A percentile compares a stretch with the other conserved stretches of the same genome.
Conservation (phyloP, 2,113 vertebrate species). For the Centropus bengalensis region DNA sequence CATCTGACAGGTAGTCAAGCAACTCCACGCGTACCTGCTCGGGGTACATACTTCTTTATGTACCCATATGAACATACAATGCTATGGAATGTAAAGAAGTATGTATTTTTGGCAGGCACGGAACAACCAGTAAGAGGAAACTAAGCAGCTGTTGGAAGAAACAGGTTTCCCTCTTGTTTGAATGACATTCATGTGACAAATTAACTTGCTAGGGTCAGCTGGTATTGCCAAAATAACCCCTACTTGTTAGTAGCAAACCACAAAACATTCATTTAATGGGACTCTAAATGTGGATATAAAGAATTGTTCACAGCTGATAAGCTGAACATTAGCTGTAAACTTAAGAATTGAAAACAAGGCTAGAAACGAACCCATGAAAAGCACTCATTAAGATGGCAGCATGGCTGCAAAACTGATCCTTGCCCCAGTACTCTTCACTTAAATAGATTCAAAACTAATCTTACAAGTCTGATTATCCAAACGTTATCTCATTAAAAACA, state of each 20-base stretch:
- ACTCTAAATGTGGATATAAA: neutral
- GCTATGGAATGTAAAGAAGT: slow-evolving; percentile 99
- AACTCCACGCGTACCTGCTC: slow-evolving; percentile 82
- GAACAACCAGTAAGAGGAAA: slow-evolving; percentile 75
- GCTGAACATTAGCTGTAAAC: neutral
- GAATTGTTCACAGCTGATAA: slow-evolving; percentile 1
- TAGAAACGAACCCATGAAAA: neutral
- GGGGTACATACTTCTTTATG: slow-evolving; percentile 99
- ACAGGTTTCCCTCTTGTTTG: slow-evolving; percentile 54
- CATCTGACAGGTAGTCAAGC: slow-evolving; percentile 37
- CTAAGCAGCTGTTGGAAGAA: slow-evolving; percentile 67
- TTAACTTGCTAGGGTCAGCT: slow-evolving; percentile 52
- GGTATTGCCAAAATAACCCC: slow-evolving; percentile 51
- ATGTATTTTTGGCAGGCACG: slow-evolving; percentile 97
- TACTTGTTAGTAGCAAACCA: slow-evolving; percentile 31
- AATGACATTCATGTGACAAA: slow-evolving; percentile 66
- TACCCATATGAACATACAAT: slow-evolving; percentile 99
- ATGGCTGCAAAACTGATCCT: neutral
- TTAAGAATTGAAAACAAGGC: slow-evolving; percentile 14
- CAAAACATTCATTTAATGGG: slow-evolving; percentile 24
- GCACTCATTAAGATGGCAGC: neutral
- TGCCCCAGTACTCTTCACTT: neutral
- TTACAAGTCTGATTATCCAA: neutral
- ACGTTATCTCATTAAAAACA: neutral
- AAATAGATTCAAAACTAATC: neutral